Conservation (phyloP, 2,888 invertebrate species). For the Apamea sordens region DNA sequence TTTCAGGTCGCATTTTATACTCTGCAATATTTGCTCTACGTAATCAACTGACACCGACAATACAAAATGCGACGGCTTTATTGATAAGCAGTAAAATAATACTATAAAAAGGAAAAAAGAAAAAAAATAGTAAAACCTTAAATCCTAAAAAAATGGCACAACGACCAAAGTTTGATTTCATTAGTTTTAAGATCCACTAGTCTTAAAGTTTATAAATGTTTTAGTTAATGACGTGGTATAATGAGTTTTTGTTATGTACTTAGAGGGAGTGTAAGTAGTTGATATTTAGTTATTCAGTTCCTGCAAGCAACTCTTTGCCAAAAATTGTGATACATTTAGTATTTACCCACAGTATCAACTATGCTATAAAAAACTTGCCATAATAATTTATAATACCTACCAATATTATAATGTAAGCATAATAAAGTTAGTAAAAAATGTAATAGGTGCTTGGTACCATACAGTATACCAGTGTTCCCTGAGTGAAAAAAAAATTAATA, state of each 20-base stretch:
- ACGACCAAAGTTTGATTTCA: constrained; percentile 88
- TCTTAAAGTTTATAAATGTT: constrained; percentile 74
- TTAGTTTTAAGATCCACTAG: constrained; percentile 84
- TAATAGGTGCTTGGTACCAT: constrained; percentile 49
- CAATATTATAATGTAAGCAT: constrained; percentile 58
- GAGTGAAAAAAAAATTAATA: constrained; percentile 74
- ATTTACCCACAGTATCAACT: constrained; percentile 51
- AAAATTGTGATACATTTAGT: constrained; percentile 68
- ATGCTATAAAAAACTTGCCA: constrained; percentile 63
- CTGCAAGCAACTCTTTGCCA: constrained; percentile 69
- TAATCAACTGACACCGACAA: constrained; percentile 88
- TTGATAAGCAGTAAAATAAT: constrained; percentile 67
- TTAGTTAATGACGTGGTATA: constrained; percentile 62
- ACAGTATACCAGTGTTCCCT: constrained; percentile 68
- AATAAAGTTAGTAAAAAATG: constrained; percentile 20
- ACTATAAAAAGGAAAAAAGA: constrained; percentile 70
- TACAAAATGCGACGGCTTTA: constrained; percentile 80
- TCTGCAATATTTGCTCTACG: constrained; percentile 69
- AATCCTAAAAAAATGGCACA: constrained; percentile 90
- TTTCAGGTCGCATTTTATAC: constrained; percentile 74
- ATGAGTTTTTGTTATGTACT: constrained; percentile 50
- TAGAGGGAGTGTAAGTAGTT: constrained; percentile 53
- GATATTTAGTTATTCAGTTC: constrained; percentile 70
- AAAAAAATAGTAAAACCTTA: constrained; percentile 87
- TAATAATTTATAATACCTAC: constrained; percentile 58